These are phyloP conservation scores for Thymelicus sylvestris DNA, from an alignment of 2,888 invertebrate species.

Conservation along the genomic window DNA sequence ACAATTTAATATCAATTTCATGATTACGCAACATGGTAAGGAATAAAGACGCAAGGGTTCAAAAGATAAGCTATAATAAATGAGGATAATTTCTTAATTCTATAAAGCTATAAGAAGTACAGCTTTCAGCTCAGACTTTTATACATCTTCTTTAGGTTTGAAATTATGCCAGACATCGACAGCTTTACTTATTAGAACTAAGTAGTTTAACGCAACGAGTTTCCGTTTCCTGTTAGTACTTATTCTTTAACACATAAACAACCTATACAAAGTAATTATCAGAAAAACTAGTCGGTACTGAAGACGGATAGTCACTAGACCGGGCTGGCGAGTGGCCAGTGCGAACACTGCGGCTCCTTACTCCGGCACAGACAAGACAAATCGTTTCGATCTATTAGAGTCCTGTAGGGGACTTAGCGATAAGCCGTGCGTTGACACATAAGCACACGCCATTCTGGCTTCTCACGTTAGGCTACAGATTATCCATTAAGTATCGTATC, in stretches of 20 bases:
- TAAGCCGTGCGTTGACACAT: conserved; percentile 19
- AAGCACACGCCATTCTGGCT: conserved; percentile 13
- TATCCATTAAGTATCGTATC: conserved; percentile 10
- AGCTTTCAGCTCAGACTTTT: too few species aligned
- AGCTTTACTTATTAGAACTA: too few species aligned
- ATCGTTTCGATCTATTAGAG: conserved; percentile 18
- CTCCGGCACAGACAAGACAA: conserved; percentile 11
- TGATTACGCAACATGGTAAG: too few species aligned
- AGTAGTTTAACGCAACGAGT: too few species aligned
- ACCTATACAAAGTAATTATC: background rate
- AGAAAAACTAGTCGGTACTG: background rate
- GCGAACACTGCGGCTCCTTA: background rate
- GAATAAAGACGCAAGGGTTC: too few species aligned
- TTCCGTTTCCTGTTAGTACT: too few species aligned
- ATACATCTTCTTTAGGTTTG: too few species aligned
- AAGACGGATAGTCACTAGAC: background rate
- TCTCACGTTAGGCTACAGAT: conserved; percentile 10
- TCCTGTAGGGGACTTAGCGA: conserved; percentile 14
- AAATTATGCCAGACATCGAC: too few species aligned
- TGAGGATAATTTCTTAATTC: too few species aligned
- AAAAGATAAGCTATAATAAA: too few species aligned
- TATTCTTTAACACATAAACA: background rate
- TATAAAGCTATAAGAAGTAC: too few species aligned
- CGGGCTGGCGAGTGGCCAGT: background rate
- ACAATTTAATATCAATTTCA: too few species aligned